These are phyloP conservation scores for Phymatocera aterrima DNA, from an alignment of 2,888 invertebrate genomes.

Conservation along the genomic window DNA sequence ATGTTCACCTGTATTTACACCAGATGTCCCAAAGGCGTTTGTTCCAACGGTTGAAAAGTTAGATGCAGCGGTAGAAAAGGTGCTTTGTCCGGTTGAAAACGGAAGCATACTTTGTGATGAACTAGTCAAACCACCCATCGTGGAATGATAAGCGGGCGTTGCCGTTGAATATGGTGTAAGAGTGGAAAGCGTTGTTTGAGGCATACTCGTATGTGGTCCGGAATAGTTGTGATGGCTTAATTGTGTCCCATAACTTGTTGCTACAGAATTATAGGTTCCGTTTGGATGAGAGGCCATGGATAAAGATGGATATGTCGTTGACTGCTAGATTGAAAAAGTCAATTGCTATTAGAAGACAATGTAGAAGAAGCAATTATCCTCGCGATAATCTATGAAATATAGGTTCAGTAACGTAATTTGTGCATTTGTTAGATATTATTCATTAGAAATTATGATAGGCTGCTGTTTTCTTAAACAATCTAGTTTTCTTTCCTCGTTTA, in stretches of 20 bases:
- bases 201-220: constrained; percentile 65
- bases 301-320: constrained; percentile 68
- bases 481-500: no score
- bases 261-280: constrained; percentile 68
- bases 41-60: constrained; percentile 72
- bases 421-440: background rate
- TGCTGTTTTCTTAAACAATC: no score
- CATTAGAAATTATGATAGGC: constrained; percentile 14
- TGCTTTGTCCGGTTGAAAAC: constrained; percentile 68
- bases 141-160: constrained; percentile 67
- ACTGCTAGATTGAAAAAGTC: constrained; percentile 55
- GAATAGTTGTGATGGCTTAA: constrained; percentile 68
- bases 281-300: constrained; percentile 69
- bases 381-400: background rate
- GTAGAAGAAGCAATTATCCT: constrained; percentile 19
- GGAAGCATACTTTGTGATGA: constrained; percentile 71
- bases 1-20: constrained; percentile 66
- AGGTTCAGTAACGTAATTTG: background rate
- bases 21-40: constrained; percentile 70
- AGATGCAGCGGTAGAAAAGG: constrained; percentile 68
- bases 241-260: constrained; percentile 64
- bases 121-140: constrained; percentile 67
- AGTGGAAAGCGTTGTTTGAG: constrained; percentile 68
- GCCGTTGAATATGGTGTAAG: constrained; percentile 68
- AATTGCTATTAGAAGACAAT: background rate